Base-by-base conservation (phyloP, 2,113 vertebrate genomes). In the Bubalus kerabau region DNA sequence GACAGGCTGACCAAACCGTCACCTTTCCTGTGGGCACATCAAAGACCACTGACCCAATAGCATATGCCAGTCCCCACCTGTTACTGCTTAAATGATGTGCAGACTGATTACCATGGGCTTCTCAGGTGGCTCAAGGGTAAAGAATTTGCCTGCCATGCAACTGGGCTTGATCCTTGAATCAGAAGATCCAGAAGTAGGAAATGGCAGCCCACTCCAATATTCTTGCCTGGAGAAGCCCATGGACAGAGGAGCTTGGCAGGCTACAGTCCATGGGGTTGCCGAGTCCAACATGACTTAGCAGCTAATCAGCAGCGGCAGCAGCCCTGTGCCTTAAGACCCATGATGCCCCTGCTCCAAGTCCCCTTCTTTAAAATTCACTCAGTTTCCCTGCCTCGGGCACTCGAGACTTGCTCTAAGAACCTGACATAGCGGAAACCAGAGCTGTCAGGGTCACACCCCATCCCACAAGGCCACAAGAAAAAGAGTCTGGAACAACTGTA, bases 401-500 rank as follows among this genome's bases (percentile, higher is more conserved):
- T 17, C 11, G n/a, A 19, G 50, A 52, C 36, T 48, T 30, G 3
- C 46, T 8, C 1, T 1, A 28, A 19, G 32, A 80, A 94, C 11
- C 43, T 54, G 40, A 26, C 15, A 11, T 2, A 9, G 43, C 4
- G 1, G 7, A 74, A 2, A 8, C 3, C n/a, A 26, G 5, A 78
- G 56, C n/a, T 13, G 28, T 17, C 74, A 36, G 48, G 59, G 46
- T 50, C 21, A 16, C 13, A 46, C 5, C 84, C 11, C 50, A 48
- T 13, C 3, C 30, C 21, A 26, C 2, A 48, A 60, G 30, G 9
- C 12, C 28, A 30, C 6, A 3, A 80, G 43, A 43, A 83, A 48
- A 0, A 28, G 56, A 46, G 1, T 21, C 87, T 36, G 9, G 17
- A 92, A 28, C 15, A 92, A 28, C 15, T 17, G 4, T 16, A 64